These are phyloP conservation scores for Tenthredo mesomela DNA, from an alignment of 2,888 invertebrate species.

Conservation along the genomic window DNA sequence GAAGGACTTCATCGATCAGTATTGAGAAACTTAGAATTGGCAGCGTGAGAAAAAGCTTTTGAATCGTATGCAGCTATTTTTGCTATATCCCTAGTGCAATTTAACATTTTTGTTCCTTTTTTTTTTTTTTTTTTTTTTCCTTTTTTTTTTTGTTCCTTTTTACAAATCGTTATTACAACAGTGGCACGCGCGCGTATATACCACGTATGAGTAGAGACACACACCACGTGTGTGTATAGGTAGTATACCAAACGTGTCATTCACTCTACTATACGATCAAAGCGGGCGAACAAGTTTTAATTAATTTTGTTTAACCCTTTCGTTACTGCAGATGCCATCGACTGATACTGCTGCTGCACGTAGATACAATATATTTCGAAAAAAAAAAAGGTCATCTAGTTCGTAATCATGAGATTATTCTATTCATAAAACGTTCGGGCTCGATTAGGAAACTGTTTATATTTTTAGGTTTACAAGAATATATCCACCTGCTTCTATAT, in stretches of 20 bases:
- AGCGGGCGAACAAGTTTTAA: slow-evolving; percentile 27
- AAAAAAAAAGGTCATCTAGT: background rate
- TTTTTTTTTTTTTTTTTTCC: slow-evolving; percentile 10
- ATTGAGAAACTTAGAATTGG: background rate
- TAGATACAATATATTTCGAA: background rate
- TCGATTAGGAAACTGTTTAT: background rate
- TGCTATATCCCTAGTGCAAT: background rate
- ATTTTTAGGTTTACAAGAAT: background rate
- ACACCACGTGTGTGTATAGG: background rate
- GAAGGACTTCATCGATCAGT: background rate
- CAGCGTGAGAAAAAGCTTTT: background rate
- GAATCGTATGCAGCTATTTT: background rate
- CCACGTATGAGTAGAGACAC: background rate
- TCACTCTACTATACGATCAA: slow-evolving; percentile 2
- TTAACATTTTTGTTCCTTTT: background rate
- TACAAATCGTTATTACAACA: background rate
- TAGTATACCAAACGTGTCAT: slow-evolving; percentile 10
- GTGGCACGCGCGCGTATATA: background rate
- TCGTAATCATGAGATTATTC: background rate
- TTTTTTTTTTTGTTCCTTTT: background rate
- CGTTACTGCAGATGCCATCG: background rate
- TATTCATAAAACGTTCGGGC: background rate
- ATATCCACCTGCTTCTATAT: background rate
- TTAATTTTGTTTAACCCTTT: slow-evolving; percentile 23
- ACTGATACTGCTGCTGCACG: background rate